Conservation (phyloP, 2,797 vertebrate genomes). For the Typhlichthys eigenmanni region DNA sequence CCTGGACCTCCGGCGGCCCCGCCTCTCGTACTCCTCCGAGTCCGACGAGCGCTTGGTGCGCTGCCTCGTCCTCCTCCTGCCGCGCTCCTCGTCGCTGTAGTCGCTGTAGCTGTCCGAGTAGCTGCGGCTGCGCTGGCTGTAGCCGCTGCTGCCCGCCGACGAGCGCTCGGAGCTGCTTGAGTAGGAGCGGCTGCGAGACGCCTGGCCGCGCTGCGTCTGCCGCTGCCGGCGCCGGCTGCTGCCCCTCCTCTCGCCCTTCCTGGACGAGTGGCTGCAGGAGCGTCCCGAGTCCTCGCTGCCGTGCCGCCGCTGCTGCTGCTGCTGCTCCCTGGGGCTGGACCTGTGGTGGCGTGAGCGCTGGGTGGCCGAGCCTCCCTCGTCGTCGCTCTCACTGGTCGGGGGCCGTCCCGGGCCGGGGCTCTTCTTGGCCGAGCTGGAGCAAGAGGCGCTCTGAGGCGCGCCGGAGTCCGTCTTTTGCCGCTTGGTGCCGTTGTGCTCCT, state of each 20-base stretch:
- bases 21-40: constrained; percentile 86
- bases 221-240: constrained; percentile 80
- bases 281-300: constrained; percentile 89
- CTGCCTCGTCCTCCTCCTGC: constrained; percentile 57
- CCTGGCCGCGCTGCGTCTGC: constrained; percentile 52
- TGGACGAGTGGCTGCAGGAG: constrained; percentile 85
- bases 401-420: constrained; percentile 72
- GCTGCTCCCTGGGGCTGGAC: constrained; percentile 75
- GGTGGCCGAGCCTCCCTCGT: constrained; percentile 78
- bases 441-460: constrained; percentile 68
- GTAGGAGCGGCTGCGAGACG: constrained; percentile 85
- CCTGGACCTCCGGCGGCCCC: constrained; percentile 81
- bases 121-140: constrained; percentile 87
- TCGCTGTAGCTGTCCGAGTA: constrained; percentile 93
- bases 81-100: constrained; percentile 84
- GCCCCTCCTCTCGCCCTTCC: constrained; percentile 74
- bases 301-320: constrained; percentile 66
- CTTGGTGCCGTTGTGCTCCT: constrained; percentile 83
- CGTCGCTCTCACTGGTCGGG: constrained; percentile 89
- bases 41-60: constrained; percentile 88
- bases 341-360: constrained; percentile 82
- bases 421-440: constrained; percentile 78
- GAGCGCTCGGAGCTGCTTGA: constrained; percentile 91
- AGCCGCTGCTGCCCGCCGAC: constrained; percentile 86
- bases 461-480: constrained; percentile 77